Evolutionary conservation across 2,797 vertebrate genomes (phyloP).

Genomic region (Notamacropus eugenii): DNA sequence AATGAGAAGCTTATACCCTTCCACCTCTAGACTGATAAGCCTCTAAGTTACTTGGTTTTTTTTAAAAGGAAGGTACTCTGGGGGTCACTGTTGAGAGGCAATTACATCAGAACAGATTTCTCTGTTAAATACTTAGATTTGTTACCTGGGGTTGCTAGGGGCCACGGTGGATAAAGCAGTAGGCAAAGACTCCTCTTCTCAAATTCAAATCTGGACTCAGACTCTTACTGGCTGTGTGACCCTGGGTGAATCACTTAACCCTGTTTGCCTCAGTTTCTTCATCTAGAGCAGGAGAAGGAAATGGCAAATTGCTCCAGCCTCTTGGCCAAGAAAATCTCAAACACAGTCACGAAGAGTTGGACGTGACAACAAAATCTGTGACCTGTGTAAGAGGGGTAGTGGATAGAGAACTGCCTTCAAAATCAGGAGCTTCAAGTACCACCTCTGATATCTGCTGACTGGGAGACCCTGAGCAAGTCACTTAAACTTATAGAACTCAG

Average conservation of each 20-base stretch:
- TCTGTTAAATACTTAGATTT: background rate
- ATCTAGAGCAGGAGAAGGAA: background rate
- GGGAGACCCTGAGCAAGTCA: background rate
- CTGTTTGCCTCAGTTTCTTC: background rate
- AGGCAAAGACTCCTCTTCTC: background rate
- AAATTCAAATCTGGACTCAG: background rate
- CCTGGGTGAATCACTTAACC: background rate
- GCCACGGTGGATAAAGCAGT: background rate
- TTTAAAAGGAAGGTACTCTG: background rate
- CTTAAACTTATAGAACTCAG: background rate
- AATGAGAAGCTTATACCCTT: background rate
- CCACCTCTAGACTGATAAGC: background rate
- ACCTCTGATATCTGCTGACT: background rate
- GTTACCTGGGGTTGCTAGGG: no score
- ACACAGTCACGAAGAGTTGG: background rate
- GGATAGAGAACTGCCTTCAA: background rate
- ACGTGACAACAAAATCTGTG: slow-evolving; percentile 38
- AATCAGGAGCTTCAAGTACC: background rate
- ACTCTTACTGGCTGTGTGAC: background rate
- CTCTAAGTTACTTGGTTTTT: background rate
- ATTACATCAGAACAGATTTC: background rate
- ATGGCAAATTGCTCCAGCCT: background rate
- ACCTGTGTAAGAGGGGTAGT: slow-evolving; percentile 2
- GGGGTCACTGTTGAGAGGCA: background rate
- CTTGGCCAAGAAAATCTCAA: background rate